These are phyloP conservation scores for Orchesella cincta DNA, from an alignment of 1,140 invertebrate species.

Conservation along the genomic window DNA sequence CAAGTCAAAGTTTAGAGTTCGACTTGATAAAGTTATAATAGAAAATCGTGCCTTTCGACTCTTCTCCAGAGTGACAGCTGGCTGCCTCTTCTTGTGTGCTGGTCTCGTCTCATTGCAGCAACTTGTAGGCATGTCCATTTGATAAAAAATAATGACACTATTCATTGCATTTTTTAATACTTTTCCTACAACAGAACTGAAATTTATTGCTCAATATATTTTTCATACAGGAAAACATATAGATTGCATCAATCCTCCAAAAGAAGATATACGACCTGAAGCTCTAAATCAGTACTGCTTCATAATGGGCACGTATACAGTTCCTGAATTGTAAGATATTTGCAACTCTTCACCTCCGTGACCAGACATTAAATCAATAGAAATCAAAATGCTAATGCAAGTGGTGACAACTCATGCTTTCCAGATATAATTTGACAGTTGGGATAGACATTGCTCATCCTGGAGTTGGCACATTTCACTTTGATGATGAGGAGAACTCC, in stretches of 20 bases:
- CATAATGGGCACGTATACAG: constrained; percentile 49
- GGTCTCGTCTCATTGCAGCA: constrained; percentile 80
- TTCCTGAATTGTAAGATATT: constrained; percentile 39
- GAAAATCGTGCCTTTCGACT: constrained; percentile 88
- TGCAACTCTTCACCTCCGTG: not conserved
- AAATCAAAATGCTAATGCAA: not conserved
- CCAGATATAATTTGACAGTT: constrained; percentile 45
- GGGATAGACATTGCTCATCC: constrained; percentile 68
- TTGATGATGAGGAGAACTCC: not conserved
- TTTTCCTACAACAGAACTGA: not conserved
- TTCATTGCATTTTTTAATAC: not conserved
- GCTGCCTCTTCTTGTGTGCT: constrained; percentile 81
- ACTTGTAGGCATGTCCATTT: constrained; percentile 36
- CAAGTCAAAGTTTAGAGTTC: constrained; percentile 31
- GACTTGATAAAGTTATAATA: constrained; percentile 42
- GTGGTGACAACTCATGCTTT: not conserved
- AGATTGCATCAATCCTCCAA: constrained; percentile 42
- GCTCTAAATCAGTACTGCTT: constrained; percentile 46
- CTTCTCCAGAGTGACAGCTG: constrained; percentile 84
- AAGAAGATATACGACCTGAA: constrained; percentile 42
- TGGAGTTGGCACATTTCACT: constrained; percentile 61
- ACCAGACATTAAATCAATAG: not conserved
- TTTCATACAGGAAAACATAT: constrained; percentile 41
- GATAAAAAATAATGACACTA: not conserved
- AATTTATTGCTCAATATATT: not conserved